Base-by-base conservation (phyloP, 2,888 invertebrate species). In the Pyrrhosoma nymphula region DNA sequence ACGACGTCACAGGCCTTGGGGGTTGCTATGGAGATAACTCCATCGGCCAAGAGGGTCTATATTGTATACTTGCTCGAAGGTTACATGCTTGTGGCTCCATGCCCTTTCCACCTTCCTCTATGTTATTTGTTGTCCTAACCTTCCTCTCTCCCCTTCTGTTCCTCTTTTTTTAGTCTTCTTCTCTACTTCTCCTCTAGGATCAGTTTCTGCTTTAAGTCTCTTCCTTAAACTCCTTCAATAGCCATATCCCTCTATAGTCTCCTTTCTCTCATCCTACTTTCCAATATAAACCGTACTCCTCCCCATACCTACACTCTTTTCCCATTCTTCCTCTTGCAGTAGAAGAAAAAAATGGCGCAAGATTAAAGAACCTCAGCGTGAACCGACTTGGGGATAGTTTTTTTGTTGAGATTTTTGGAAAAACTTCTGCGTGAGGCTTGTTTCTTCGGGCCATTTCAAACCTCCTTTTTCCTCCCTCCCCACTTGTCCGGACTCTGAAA, bases 141-240 rank as follows among this genome's bases (percentile, higher is more conserved):
- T 47, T 39, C 91, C 91, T 63, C 39, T 75, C 69, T 35, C 26
- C 12, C n/a, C 39, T 60, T 39, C 63, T 47, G 75, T 93, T 91
- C 91, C 63, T 91, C 60, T 63, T 39, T 47, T 60, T n/a, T 60
- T 60, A 4, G 47, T 47, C 75, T n/a, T 26, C 89, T 14, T 35
- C 35, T 26, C 6, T 18, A 8, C 30, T 8, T 23, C 23, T 63
- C 63, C 91, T 63, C n/a, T n/a, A 16, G 69, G 63, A 47, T 23
- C 69, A 4, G 93, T 47, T 93, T 93, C 69, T 69, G 93, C 69
- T 75, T 75, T 60, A 91, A 93, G 47, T 30, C 26, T 47, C 47
- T 18, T 35, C 91, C 35, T 82, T 1, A 35, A 23, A 63, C 60
- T 63, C 35, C 16, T 39, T 63, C 91, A 18, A 6, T 63, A 39